Percentiles rank a stretch among this genome's conserved stretches.
Evolutionary conservation across 2,888 invertebrate species (phyloP).

Genomic region (Hoplodrina ambigua): DNA sequence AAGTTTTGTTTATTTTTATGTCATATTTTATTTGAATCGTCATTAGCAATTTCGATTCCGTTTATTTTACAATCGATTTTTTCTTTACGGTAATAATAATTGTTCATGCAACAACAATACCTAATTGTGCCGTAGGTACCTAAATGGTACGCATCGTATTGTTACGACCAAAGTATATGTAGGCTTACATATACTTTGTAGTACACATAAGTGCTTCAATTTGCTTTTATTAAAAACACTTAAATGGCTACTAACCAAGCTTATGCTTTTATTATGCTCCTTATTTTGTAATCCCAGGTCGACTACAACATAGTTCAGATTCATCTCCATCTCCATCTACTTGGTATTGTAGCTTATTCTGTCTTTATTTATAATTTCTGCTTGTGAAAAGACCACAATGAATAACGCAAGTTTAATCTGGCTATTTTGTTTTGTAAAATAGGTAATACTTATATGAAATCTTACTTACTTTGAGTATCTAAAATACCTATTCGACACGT

Average conservation of each 20-base stretch:
- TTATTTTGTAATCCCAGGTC: neutral
- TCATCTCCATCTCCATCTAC: too few relatives aligned
- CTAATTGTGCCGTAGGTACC: neutral
- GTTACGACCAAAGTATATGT: neutral
- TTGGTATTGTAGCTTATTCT: neutral
- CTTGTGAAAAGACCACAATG: neutral
- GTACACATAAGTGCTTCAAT: neutral
- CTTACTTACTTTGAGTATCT: too few relatives aligned
- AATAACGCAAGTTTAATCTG: neutral
- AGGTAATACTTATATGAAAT: too few relatives aligned
- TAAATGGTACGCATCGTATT: neutral
- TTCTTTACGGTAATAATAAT: conserved; percentile 18
- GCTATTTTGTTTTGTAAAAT: too few relatives aligned
- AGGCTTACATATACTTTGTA: too few relatives aligned
- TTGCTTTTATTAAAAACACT: conserved; percentile 4
- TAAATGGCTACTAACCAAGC: neutral
- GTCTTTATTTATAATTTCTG: neutral
- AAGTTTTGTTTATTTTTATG: neutral
- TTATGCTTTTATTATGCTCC: neutral
- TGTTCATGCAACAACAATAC: neutral
- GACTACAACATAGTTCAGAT: too few relatives aligned
- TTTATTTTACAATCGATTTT: conserved; percentile 1
- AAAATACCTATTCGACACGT: too few relatives aligned
- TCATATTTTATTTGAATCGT: conserved; percentile 23
- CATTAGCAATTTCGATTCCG: neutral